phyloP scores from a whole-genome alignment of 2,113 vertebrate species.

The Pituophis catenifer region DNA sequence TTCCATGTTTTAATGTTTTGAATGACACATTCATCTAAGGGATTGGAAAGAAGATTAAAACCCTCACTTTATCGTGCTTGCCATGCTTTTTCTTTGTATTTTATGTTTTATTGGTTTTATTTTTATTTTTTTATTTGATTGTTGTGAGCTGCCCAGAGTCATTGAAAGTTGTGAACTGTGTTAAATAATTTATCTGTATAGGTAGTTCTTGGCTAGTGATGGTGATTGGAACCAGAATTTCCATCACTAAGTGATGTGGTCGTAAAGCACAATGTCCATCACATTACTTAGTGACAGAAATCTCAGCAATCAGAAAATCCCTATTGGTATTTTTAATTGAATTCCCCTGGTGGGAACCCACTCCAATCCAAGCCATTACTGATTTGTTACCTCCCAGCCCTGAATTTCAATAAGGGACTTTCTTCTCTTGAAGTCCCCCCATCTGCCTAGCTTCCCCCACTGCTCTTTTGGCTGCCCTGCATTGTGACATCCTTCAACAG shows the following conservation, averaged over 20 bases:
- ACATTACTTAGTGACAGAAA: not conserved
- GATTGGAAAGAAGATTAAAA: not conserved
- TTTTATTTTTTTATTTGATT: not conserved
- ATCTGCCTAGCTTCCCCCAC: not conserved
- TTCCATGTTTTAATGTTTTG: slow-evolving; percentile 28
- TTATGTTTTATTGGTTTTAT: not conserved
- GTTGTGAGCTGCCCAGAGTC: not conserved
- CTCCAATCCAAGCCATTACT: not conserved
- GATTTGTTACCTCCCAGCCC: not conserved
- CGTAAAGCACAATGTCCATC: not conserved
- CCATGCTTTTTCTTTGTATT: not conserved
- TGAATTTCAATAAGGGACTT: not conserved
- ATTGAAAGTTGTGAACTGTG: not conserved
- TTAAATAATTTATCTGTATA: not conserved
- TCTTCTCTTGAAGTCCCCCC: not conserved
- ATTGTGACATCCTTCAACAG: not conserved
- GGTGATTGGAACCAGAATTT: not conserved
- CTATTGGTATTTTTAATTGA: not conserved
- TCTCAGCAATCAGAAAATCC: not conserved
- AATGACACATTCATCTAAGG: not conserved
- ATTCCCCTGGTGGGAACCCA: not conserved
- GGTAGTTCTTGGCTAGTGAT: not conserved
- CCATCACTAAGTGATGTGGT: not conserved
- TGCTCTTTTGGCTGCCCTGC: not conserved
- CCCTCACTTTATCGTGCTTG: not conserved